phyloP scores from a whole-genome alignment of 2,797 vertebrate genomes.

The Chrosomus eos region DNA sequence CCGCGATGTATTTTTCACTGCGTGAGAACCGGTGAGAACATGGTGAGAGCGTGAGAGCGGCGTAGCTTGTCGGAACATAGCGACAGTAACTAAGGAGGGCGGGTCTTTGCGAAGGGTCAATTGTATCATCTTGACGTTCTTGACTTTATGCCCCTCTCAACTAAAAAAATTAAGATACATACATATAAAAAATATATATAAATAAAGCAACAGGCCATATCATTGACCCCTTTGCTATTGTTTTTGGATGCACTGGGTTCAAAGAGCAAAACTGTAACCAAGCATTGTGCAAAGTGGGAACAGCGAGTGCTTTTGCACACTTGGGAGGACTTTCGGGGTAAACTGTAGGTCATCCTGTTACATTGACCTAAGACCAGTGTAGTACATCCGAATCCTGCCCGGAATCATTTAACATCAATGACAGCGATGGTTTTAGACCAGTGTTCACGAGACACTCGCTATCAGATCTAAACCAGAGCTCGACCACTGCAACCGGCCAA shows the following conservation, averaged over 20 bases:
- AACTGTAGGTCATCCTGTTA: constrained; percentile 16
- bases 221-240: background rate
- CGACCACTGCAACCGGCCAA: background rate
- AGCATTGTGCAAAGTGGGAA: constrained; percentile 5
- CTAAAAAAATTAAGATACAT: too few species aligned
- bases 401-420: constrained; percentile 5
- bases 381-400: background rate
- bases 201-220: background rate
- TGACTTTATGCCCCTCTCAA: too few species aligned
- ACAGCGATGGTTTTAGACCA: constrained; percentile 9
- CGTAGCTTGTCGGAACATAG: too few species aligned
- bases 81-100: too few species aligned
- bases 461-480: constrained; percentile 25
- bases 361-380: constrained; percentile 20
- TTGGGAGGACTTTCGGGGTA: background rate
- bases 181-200: too few species aligned
- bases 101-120: too few species aligned
- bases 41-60: too few species aligned
- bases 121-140: too few species aligned
- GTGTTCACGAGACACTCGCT: constrained; percentile 17
- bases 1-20: too few species aligned
- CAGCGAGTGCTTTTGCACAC: background rate
- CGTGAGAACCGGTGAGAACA: too few species aligned
- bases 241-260: background rate
- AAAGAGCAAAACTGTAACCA: constrained; percentile 9